Evolutionary conservation across 2,113 vertebrate genomes (phyloP).

Genomic region (Gymnorhina tibicen): DNA sequence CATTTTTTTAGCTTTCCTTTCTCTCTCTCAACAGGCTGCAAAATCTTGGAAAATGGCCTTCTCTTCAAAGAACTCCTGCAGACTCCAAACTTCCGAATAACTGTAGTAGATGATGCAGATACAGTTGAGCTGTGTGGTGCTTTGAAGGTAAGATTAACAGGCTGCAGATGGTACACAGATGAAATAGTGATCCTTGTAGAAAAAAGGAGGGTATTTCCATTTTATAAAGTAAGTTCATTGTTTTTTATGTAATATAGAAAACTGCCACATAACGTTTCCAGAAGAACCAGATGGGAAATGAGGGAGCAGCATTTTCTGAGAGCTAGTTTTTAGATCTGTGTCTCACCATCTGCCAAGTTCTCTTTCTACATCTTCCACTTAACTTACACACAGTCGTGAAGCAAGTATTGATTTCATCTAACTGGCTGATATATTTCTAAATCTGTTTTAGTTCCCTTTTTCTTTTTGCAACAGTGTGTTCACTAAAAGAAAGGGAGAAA

Average conservation of each 20-base stretch:
- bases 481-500: neutral
- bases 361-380: neutral
- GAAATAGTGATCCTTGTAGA: neutral
- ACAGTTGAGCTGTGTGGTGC: slow-evolving; percentile 89
- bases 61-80: slow-evolving; percentile 92
- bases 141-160: slow-evolving; percentile 78
- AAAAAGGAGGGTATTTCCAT: neutral
- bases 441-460: neutral
- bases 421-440: neutral
- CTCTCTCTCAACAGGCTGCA: slow-evolving; percentile 75
- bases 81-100: slow-evolving; percentile 87
- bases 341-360: neutral
- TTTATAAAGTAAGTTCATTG: neutral
- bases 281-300: neutral
- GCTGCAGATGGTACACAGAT: neutral
- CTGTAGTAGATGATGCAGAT: slow-evolving; percentile 85
- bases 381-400: neutral
- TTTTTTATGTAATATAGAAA: neutral
- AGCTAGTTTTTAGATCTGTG: neutral
- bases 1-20: neutral
- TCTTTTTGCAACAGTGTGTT: neutral
- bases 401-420: neutral
- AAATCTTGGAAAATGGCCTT: slow-evolving; percentile 82
- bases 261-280: neutral
- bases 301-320: neutral